Evolutionary conservation across 1,140 invertebrate genomes (phyloP).

Genomic region (Semibalanus balanoides): DNA sequence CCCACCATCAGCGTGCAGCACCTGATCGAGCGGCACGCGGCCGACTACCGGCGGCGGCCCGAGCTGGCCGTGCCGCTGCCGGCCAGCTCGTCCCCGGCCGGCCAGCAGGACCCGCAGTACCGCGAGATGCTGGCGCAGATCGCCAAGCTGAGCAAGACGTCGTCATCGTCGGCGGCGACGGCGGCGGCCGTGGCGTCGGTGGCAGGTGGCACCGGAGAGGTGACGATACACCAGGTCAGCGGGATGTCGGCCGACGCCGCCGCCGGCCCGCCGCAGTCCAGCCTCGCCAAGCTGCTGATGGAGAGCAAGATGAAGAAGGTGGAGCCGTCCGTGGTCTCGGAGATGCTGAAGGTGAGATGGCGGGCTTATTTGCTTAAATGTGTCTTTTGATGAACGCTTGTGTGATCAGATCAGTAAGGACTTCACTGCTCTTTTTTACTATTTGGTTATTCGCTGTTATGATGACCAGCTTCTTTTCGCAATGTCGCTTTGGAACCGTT

Average conservation of each 20-base stretch:
- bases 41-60: slow-evolving; percentile 7
- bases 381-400: background rate
- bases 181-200: background rate
- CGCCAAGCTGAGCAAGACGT: slow-evolving; percentile 42
- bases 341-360: background rate
- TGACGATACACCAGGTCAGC: background rate
- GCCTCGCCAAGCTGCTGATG: slow-evolving; percentile 38
- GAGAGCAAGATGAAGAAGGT: slow-evolving; percentile 27
- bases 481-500: no score
- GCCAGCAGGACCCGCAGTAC: slow-evolving; percentile 36
- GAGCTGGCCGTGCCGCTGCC: no score
- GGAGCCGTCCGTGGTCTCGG: background rate
- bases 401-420: background rate
- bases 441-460: no score
- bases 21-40: slow-evolving; percentile 57
- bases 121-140: slow-evolving; percentile 60
- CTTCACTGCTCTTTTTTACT: no score
- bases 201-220: background rate
- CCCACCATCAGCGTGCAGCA: slow-evolving; percentile 61
- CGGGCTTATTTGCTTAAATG: no score
- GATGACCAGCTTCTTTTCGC: no score
- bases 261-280: slow-evolving; percentile 9
- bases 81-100: background rate
- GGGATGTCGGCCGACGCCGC: background rate
- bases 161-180: slow-evolving; percentile 2